Base-by-base conservation (phyloP, 2,888 invertebrate species). In the Drosophila incognita region DNA sequence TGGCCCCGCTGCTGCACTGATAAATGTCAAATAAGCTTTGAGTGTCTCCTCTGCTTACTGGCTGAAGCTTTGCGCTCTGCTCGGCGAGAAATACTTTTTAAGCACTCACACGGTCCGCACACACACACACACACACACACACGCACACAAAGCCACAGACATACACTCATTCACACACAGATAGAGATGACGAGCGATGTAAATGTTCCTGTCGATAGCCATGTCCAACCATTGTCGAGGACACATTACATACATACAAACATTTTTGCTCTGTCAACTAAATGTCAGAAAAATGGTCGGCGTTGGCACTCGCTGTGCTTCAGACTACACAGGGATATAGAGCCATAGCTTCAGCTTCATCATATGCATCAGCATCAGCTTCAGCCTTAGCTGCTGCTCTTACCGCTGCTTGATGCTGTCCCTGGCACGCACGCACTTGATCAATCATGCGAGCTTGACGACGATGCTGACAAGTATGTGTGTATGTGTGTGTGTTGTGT, bases 221-320 rank as follows among this genome's bases (percentile, higher is more conserved):
- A 74, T 72, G 71, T 66, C 70, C 57, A 65, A 56, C 74, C 69
- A 61, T 72, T 38, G 82, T 85, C 73, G 78, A 80, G 79, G 69
- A 73, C 78, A 76, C 82, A 87, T 84, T 83, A 82, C 83, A 79
- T 76, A 81, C 87, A 87, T 82, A 87, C 84, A 85, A 84, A 86
- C 87, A 78, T 87, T 83, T 79, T 18, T 83, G 83, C 83, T 82
- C 82, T 88, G 87, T 88, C 87, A 88, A 88, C 86, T 87, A 87
- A 87, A 87, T 86, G 87, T 87, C 87, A 87, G 87, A 83, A 87
- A 87, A 87, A 88, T 88, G 83, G 82, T 74, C 70, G 79, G 79
- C 80, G 76, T 61, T 79, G 74, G 73, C 62, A 61, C 64, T 64
- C 61, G 66, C 74, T 67, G 74, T 64, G 67, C 63, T 71, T 46